A percentile compares a stretch with the other conserved stretches of the same genome.
These are phyloP conservation scores for Clupea harengus DNA, from an alignment of 2,113 vertebrate genomes.

Conservation along the genomic window DNA sequence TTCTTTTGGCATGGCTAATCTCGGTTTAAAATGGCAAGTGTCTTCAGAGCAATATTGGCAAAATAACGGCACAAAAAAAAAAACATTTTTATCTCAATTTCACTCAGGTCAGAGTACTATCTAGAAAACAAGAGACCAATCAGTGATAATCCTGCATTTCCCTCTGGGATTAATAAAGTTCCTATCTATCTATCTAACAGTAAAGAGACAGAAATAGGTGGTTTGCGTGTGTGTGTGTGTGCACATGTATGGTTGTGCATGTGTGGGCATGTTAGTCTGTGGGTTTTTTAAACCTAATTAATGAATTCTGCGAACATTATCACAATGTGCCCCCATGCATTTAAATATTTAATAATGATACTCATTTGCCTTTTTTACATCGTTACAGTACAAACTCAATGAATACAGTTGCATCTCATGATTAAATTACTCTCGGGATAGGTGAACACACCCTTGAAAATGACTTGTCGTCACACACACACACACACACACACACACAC, in stretches of 20 bases:
- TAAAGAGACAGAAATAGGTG: neutral
- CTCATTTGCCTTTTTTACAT: slow-evolving; percentile 1
- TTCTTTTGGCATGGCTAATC: slow-evolving; percentile 37
- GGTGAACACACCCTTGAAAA: neutral
- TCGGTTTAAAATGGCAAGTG: neutral
- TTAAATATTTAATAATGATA: neutral
- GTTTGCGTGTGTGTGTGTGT: neutral
- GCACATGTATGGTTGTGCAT: neutral
- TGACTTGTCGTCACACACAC: neutral
- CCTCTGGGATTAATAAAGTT: slow-evolving; percentile 8
- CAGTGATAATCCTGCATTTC: neutral
- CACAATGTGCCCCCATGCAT: neutral
- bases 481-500: neutral
- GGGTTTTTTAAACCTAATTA: neutral
- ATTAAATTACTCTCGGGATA: neutral
- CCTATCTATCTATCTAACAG: neutral
- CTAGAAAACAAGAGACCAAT: neutral
- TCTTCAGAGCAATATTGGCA: slow-evolving; percentile 16
- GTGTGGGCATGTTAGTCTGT: neutral
- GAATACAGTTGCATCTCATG: neutral
- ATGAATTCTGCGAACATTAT: slow-evolving; percentile 8
- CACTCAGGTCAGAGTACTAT: neutral
- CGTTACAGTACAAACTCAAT: neutral
- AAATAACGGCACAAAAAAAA: neutral
- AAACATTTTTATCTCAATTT: slow-evolving; percentile 1